A percentile compares a stretch with the other conserved stretches of the same genome.
phyloP scores from a whole-genome alignment of 2,797 vertebrate species.

The Tangara arthus region DNA sequence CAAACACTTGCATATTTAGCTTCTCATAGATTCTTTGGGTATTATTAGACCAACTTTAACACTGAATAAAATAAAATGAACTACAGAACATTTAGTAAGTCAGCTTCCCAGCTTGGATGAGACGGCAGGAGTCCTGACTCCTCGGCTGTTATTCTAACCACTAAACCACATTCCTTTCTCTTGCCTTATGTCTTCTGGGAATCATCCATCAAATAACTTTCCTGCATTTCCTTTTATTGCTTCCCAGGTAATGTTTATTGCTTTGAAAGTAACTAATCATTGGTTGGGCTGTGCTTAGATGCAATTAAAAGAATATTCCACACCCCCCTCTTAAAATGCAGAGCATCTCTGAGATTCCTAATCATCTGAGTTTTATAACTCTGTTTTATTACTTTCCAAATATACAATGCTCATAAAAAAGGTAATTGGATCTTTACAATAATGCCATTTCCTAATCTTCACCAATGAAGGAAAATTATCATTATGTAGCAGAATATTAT shows the following conservation, averaged over 20 bases:
- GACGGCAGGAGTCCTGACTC: slow-evolving; percentile 10
- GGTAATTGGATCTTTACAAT: slow-evolving; percentile 72
- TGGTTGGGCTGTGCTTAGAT: slow-evolving; percentile 39
- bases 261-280: slow-evolving; percentile 65
- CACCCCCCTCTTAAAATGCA: slow-evolving; percentile 55
- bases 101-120: slow-evolving; percentile 5
- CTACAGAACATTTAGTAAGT: not conserved
- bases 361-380: slow-evolving; percentile 69
- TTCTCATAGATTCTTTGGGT: not conserved
- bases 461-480: slow-evolving; percentile 55
- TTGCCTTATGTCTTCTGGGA: slow-evolving; percentile 45
- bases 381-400: slow-evolving; percentile 70
- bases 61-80: not conserved
- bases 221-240: slow-evolving; percentile 66
- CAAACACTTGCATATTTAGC: not conserved
- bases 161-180: slow-evolving; percentile 44
- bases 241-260: slow-evolving; percentile 72
- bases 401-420: slow-evolving; percentile 69
- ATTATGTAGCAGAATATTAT: slow-evolving; percentile 43
- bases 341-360: slow-evolving; percentile 59
- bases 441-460: slow-evolving; percentile 66
- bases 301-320: slow-evolving; percentile 66
- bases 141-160: slow-evolving; percentile 10
- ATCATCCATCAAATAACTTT: slow-evolving; percentile 57
- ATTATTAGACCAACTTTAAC: slow-evolving; percentile 34